These are phyloP conservation scores for Xyliphius kryptos DNA, from an alignment of 2,113 vertebrate species.

Conservation along the genomic window DNA sequence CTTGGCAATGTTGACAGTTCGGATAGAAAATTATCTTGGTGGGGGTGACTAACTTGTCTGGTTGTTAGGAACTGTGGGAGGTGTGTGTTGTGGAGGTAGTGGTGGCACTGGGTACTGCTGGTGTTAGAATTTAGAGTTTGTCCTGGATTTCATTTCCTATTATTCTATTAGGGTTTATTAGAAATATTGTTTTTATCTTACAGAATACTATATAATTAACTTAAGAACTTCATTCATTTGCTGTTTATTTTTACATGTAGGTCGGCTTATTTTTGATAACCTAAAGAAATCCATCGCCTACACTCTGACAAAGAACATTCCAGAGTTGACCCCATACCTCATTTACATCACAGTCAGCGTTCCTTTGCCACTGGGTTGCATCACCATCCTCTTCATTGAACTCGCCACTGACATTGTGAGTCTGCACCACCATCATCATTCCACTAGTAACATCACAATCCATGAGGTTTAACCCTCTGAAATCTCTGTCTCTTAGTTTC, in stretches of 20 bases:
- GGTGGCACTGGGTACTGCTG: no score
- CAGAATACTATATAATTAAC: no score
- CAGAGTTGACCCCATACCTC: conserved; percentile 86
- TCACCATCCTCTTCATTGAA: conserved; percentile 90
- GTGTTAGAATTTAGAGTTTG: no score
- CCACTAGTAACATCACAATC: background rate
- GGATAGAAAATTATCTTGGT: no score
- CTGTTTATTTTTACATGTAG: conserved; percentile 48
- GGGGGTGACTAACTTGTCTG: no score
- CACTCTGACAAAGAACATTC: conserved; percentile 89
- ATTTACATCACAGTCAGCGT: conserved; percentile 66
- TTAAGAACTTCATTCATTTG: background rate
- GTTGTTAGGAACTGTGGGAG: no score
- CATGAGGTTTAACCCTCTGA: conserved; percentile 5
- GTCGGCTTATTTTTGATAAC: conserved; percentile 62
- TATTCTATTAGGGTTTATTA: no score
- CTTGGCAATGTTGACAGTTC: no score
- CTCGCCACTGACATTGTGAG: conserved; percentile 90
- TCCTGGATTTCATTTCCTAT: no score
- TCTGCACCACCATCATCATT: background rate
- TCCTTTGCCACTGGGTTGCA: conserved; percentile 82
- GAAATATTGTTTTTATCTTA: no score
- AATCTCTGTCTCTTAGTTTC: conserved; percentile 40
- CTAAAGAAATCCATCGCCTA: conserved; percentile 75
- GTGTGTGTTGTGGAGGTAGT: no score